Base-by-base conservation (phyloP, 2,888 invertebrate genomes). In the Operophtera brumata region DNA sequence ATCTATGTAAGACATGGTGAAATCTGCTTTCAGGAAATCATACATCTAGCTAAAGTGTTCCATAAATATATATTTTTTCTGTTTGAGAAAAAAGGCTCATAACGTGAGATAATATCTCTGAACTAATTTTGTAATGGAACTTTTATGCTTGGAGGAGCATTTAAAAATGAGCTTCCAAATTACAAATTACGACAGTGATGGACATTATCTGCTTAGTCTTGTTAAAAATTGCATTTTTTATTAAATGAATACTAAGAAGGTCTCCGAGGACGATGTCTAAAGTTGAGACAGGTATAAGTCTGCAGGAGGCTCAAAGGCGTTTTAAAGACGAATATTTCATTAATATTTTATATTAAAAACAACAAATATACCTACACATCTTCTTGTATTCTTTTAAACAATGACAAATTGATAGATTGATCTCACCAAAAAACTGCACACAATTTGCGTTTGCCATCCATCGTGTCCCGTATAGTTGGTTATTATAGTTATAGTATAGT, bases 141-240 rank as follows among this genome's bases (percentile, higher is more conserved):
- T 70, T 73, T 75, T 67, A 71, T 69, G 72, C 69, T 71, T 55
- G 57, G 57, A 61, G 64, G 59, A 58, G 62, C 65, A 60, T 71
- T 71, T 67, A 69, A 70, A 71, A 75, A 73, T 69, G 69, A 68
- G 71, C 71, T 68, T 66, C 66, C 67, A 70, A 73, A 76, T 71
- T 69, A 62, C 61, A 63, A 74, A 73, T 71, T 68, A 45, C 67
- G 67, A 69, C 63, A 69, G 62, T 67, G 61, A 67, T 49, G 58
- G 59, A 66, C 57, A 66, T 54, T 69, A 64, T 46, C 49, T 46
- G 42, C 32, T 64, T 51, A 20, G 20, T 20, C 20, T 30, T 30
- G 26, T 34, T 39, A 43, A 32, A 36, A 46, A 37, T 12, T 41
- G 14, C 25, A 26, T 41, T 47, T 55, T 46, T 43, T 42, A 55